Conservation (phyloP, 2,113 vertebrate genomes). For the Edolisoma coerulescens region DNA sequence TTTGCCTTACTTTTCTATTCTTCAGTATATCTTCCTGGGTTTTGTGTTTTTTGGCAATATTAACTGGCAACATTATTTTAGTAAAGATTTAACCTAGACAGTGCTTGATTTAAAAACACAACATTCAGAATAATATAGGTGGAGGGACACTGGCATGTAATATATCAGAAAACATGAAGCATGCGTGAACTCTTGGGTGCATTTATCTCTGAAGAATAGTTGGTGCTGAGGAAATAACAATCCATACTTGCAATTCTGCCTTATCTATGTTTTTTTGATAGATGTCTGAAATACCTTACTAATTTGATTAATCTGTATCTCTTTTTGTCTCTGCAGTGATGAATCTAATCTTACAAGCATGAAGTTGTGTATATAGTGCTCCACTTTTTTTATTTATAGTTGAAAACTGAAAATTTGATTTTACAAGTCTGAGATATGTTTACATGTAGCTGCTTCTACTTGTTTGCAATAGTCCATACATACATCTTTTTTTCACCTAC, state of each 20-base stretch:
- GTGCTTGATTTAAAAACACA: background rate
- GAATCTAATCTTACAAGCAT: constrained; percentile 93
- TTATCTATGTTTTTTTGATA: background rate
- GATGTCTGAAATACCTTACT: constrained; percentile 36
- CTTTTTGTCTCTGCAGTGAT: constrained; percentile 93
- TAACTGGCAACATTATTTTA: background rate
- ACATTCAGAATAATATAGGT: background rate
- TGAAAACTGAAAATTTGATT: constrained; percentile 77
- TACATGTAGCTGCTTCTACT: constrained; percentile 84
- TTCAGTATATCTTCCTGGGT: background rate
- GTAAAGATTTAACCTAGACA: background rate
- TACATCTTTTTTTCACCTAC: constrained; percentile 55
- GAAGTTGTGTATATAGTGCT: constrained; percentile 98
- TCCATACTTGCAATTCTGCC: background rate
- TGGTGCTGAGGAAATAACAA: background rate
- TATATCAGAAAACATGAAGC: background rate
- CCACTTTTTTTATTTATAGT: constrained; percentile 94
- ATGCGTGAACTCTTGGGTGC: background rate
- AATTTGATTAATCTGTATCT: constrained; percentile 64
- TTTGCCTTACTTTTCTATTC: background rate
- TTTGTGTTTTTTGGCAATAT: background rate
- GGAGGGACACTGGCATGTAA: background rate
- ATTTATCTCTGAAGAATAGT: background rate
- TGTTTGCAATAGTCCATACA: constrained; percentile 61
- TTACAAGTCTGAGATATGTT: constrained; percentile 77